Percentiles rank a stretch among this genome's conserved stretches.
Conservation (phyloP, 2,888 invertebrate species). For the Amblyjoppa fuscipennis region DNA sequence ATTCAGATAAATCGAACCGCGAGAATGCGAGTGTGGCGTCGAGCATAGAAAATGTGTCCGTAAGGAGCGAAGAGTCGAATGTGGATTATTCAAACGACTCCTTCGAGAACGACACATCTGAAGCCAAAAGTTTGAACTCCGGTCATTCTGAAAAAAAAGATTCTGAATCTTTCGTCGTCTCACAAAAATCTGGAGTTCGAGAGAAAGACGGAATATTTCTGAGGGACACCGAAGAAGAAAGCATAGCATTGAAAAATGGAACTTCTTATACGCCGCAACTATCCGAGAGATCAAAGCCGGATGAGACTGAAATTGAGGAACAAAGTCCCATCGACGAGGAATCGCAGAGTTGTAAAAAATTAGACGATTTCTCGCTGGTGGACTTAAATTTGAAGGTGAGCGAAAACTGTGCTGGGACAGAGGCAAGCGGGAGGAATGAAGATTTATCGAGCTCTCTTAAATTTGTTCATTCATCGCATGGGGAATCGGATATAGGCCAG, state of each 20-base stretch:
- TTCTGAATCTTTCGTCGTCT: neutral
- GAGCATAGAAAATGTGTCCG: constrained; percentile 17
- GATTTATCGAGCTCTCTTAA: neutral
- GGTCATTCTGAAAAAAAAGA: neutral
- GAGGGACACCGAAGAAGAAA: neutral
- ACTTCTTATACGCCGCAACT: neutral
- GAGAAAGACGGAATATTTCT: neutral
- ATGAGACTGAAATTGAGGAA: neutral
- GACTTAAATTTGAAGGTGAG: neutral
- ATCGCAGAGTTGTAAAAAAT: neutral
- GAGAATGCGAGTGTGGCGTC: neutral
- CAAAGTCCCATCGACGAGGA: neutral
- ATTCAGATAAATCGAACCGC: constrained; percentile 12
- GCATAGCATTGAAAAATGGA: neutral
- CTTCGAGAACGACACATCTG: constrained; percentile 57
- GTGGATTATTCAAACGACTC: constrained; percentile 64
- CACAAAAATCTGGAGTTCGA: neutral
- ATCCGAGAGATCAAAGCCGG: neutral
- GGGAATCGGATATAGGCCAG: neutral
- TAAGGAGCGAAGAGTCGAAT: constrained; percentile 9
- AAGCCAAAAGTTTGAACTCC: constrained; percentile 25
- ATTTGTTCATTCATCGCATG: neutral
- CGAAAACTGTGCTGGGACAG: neutral
- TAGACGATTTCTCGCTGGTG: neutral
- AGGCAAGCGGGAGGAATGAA: neutral